Base-by-base conservation (phyloP, 1,140 invertebrate species). In the Microplitis demolitor region DNA sequence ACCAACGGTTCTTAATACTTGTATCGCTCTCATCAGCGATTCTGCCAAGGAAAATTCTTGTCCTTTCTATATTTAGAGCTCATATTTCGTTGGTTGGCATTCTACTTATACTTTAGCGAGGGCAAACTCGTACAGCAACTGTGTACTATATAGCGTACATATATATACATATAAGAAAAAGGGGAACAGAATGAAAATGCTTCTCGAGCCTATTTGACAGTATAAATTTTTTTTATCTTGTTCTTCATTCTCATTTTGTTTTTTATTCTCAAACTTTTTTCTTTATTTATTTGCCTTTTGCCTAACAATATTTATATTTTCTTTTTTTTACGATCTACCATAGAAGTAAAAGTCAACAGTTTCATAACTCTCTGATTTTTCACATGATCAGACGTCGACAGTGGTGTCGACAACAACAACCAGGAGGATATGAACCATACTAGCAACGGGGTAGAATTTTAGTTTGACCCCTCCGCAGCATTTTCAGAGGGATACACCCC, bases 21-120 rank as follows among this genome's bases (percentile, higher is more conserved):
- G 58, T 71, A 31, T 53, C 24, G 16, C n/a, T 58, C 63, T 24
- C 39, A 45, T 51, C 60, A 31, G 51, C 31, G 63, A 45, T 66
- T 35, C 45, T 64, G 56, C 54, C 62, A 72, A 72, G 62, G 69
- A 72, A 72, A 72, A 72, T 72, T 72, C 70, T 72, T 72, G 70
- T 72, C 62, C 70, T 72, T 72, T 66, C 70, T 72, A 72, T 72
- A 72, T 72, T 72, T 72, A 72, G 70, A 72, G 62, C 70, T 72
- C 70, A 72, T 72, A 72, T 72, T 72, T 72, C 64, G 70, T 72
- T 58, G 62, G 62, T 34, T 66, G 37, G 70, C 24, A 69, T 34
- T 69, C 67, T 45, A 45, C 39, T 45, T 45, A 45, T 45, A 45
- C 39, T 45, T 45, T 69, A 54, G 34, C 67, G 67, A 69, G 67